Percentiles rank a stretch among this genome's conserved stretches.
Conservation (phyloP, 2,113 vertebrate genomes). For the Serinus canaria region DNA sequence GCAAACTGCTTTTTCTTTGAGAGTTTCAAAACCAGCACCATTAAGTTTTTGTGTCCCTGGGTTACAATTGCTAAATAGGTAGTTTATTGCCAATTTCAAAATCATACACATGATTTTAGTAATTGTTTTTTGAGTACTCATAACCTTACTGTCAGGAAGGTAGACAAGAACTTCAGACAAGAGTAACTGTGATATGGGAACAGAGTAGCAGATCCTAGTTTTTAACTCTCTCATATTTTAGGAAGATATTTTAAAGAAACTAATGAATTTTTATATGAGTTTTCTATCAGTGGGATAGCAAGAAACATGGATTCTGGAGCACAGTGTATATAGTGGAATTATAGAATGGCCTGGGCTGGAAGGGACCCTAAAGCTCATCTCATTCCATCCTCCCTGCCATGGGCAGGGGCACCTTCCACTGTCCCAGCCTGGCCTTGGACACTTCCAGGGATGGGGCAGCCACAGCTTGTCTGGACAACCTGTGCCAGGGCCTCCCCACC, state of each 20-base stretch:
- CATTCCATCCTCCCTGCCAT: not conserved
- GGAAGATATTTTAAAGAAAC: not conserved
- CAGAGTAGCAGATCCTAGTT: not conserved
- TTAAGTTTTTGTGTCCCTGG: not conserved
- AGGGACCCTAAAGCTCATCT: not conserved
- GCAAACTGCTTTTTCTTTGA: not conserved
- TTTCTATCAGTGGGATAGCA: not conserved
- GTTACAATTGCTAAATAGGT: not conserved
- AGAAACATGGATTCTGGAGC: not conserved
- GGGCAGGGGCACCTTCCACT: not conserved
- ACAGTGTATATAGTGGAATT: not conserved
- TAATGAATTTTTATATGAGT: not conserved
- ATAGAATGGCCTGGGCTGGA: not conserved
- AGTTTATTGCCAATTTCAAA: not conserved
- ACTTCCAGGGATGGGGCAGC: not conserved
- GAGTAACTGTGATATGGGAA: not conserved
- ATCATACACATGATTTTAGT: not conserved
- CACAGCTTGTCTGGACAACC: not conserved
- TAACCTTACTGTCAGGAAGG: not conserved
- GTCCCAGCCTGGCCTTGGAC: not conserved
- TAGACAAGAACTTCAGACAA: not conserved
- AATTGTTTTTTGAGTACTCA: not conserved
- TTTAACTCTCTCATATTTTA: not conserved
- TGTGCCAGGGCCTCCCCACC: not conserved
- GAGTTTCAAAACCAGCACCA: not conserved